These are phyloP conservation scores for Chromoteleia sp. DNA, from an alignment of 2,888 invertebrate species.

Conservation along the genomic window DNA sequence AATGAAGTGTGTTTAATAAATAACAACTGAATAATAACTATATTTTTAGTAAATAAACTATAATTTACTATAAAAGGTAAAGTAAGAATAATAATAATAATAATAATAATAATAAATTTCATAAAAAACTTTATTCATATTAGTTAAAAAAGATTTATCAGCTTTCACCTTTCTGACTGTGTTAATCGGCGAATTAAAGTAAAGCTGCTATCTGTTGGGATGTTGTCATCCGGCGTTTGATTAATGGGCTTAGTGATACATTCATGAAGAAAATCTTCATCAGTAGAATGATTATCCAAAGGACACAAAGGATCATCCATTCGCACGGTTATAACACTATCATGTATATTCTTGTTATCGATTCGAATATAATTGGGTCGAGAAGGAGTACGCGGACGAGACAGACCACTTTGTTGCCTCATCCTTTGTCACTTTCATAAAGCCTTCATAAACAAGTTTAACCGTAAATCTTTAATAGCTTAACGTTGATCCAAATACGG, in stretches of 20 bases:
- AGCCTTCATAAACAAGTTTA: constrained; percentile 66
- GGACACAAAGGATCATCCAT: constrained; percentile 74
- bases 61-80: too few relatives aligned
- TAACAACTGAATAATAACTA: too few relatives aligned
- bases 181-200: constrained; percentile 74
- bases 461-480: constrained; percentile 4
- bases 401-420: constrained; percentile 78
- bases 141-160: not conserved
- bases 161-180: constrained; percentile 80
- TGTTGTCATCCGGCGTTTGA: constrained; percentile 68
- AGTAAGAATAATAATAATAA: too few relatives aligned
- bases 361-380: constrained; percentile 76
- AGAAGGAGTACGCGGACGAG: constrained; percentile 74
- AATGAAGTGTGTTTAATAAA: too few relatives aligned
- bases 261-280: constrained; percentile 73
- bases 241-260: constrained; percentile 69
- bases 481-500: too few relatives aligned
- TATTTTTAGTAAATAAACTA: too few relatives aligned
- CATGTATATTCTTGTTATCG: constrained; percentile 74
- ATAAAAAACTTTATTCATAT: too few relatives aligned
- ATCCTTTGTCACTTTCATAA: constrained; percentile 74
- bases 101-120: too few relatives aligned
- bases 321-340: constrained; percentile 73
- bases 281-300: constrained; percentile 72
- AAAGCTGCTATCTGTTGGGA: constrained; percentile 47